Conservation (phyloP, 2,113 vertebrate genomes). For the Rutilus rutilus region DNA sequence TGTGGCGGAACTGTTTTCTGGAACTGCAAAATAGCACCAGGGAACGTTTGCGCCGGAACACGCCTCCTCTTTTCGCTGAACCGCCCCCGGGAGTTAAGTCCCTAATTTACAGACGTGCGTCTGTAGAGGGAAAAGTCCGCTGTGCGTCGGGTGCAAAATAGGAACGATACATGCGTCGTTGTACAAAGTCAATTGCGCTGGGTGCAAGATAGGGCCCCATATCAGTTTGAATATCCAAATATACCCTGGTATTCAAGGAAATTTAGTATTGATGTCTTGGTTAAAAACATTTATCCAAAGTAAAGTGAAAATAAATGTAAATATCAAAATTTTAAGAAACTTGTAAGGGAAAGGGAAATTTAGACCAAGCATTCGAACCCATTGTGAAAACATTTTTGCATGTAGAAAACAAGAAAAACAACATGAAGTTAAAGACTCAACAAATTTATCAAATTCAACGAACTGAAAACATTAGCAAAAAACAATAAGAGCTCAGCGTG, state of each 20-base stretch:
- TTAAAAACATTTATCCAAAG: not conserved
- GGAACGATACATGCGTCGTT: no score
- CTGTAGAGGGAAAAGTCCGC: no score
- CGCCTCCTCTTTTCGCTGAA: no score
- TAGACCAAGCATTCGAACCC: not conserved
- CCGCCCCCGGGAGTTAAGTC: no score
- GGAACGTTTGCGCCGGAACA: no score
- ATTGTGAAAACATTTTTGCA: not conserved
- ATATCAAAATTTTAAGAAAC: not conserved
- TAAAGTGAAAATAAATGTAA: not conserved
- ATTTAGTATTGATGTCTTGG: not conserved
- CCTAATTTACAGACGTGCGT: no score
- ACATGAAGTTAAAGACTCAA: not conserved
- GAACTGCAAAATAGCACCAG: no score
- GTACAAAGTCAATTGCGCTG: no score
- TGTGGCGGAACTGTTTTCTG: no score
- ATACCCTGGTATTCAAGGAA: not conserved
- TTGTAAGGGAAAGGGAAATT: not conserved
- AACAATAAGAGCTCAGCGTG: constrained; percentile 17
- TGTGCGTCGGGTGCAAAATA: no score
- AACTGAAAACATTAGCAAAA: constrained; percentile 25
- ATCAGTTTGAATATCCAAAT: not conserved
- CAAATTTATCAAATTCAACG: constrained; percentile 4
- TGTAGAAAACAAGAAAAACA: not conserved
- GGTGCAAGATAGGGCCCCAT: no score